Base-by-base conservation (phyloP, 2,113 vertebrate species). In the Callipepla squamata region DNA sequence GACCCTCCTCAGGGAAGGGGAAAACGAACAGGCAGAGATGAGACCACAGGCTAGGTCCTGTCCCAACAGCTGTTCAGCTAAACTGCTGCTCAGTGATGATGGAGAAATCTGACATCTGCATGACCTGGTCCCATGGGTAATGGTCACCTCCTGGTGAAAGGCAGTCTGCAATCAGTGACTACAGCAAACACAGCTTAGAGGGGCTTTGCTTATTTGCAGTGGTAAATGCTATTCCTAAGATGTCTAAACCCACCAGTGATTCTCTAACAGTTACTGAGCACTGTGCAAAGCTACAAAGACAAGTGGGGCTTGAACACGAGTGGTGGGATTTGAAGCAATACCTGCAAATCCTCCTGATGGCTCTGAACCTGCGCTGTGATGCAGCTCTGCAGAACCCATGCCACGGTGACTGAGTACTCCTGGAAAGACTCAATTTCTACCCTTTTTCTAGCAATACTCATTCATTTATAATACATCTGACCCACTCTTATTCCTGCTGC, bases 71-170 rank as follows among this genome's bases (percentile, higher is more conserved):
- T 92, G 84, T 42, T 53, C 0, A 1, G 45, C 36, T 69, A 32
- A 14, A 76, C 62, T 91, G 84, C 50, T 95, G 51, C 55, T 86
- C 13, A 3, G 12, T 87, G 45, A 18, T 0, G 7, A 25, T 0
- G 6, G 34, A 75, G 76, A 85, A 74, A 77, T 8, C 36, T 16
- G 40, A 74, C 51, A 86, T 59, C 40, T 53, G 61, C 1, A 1
- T 1, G 1, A 2, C 1, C 13, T 1, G 28, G 73, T 68, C 73
- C 73, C 73, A 73, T 0, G 5, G 62, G 21, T 21, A 68, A 63
- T 5, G 22, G 44, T 3, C 45, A 26, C 48, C 51, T 2, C 2
- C 36, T 42, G 72, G 28, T n/a, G 55, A 66, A 11, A 75, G 62
- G 15, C 5, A 7, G 57, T 42, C 68, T 80, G 59, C 28, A 45